Evolutionary conservation across 2,888 invertebrate species (phyloP).

Genomic region (Drosophila niveifrons): DNA sequence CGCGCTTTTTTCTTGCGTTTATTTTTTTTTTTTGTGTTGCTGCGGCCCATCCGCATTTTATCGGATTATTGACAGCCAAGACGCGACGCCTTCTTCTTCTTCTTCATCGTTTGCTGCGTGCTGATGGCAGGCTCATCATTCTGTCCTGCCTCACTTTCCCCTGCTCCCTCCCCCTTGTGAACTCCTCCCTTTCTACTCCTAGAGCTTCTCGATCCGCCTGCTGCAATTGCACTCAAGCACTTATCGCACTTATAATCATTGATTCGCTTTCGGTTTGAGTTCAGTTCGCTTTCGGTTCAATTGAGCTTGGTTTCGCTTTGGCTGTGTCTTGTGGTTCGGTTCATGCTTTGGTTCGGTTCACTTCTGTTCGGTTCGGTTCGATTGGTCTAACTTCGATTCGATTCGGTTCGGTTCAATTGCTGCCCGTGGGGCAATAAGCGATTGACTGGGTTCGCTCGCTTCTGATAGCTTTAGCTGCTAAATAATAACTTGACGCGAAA

Average conservation of each 20-base stretch:
- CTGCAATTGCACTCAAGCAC: conserved; percentile 57
- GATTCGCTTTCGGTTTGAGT: conserved; percentile 5
- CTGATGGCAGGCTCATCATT: conserved; percentile 22
- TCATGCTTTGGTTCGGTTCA: neutral
- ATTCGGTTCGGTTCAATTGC: neutral
- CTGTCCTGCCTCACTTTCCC: neutral
- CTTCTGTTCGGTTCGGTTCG: conserved; percentile 5
- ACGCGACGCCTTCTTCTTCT: conserved; percentile 36
- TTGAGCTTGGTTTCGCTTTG: neutral
- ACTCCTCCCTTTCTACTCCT: neutral
- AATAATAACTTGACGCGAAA: conserved; percentile 21
- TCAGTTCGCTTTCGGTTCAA: conserved; percentile 7
- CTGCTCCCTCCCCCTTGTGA: neutral
- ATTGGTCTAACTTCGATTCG: neutral
- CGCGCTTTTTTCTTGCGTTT: conserved; percentile 1
- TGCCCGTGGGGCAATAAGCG: conserved; percentile 42
- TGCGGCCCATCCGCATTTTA: conserved; percentile 53
- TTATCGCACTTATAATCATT: conserved; percentile 49
- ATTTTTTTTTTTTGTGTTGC: conserved; percentile 20
- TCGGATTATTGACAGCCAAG: conserved; percentile 66
- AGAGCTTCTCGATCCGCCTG: conserved; percentile 1
- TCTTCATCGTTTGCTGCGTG: conserved; percentile 3
- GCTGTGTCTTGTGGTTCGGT: too few species aligned
- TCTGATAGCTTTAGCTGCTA: conserved; percentile 20
- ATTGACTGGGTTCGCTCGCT: conserved; percentile 49